Evolutionary conservation across 2,797 vertebrate species (phyloP).

Genomic region (Furcifer pardalis): DNA sequence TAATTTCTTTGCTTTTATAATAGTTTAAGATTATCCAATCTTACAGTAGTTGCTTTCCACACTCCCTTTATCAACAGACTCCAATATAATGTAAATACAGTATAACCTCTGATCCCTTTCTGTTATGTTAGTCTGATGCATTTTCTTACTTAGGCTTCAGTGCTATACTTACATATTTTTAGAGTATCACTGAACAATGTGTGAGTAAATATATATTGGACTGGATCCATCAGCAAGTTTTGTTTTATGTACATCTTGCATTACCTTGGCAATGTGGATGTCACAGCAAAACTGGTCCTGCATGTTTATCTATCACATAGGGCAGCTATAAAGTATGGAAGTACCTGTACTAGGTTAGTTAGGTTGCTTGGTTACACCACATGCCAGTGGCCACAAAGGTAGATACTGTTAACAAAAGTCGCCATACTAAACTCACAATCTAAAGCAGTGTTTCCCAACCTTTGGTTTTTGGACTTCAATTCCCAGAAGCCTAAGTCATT

Average conservation of each 20-base stretch:
- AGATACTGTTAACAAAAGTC: background rate
- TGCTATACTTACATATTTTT: background rate
- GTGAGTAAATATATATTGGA: background rate
- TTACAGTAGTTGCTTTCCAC: too few species aligned
- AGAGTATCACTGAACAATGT: background rate
- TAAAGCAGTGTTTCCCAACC: background rate
- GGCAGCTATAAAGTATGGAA: background rate
- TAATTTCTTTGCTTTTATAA: too few species aligned
- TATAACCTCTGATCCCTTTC: background rate
- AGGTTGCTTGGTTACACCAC: background rate
- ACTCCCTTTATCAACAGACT: too few species aligned
- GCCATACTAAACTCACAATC: background rate
- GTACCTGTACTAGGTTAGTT: too few species aligned
- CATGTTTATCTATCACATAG: background rate
- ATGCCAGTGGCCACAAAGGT: background rate
- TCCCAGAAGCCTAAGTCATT: too few species aligned
- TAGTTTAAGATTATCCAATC: too few species aligned
- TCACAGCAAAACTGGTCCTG: too few species aligned
- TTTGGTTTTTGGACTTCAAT: too few species aligned
- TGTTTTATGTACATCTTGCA: background rate
- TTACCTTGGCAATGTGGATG: background rate
- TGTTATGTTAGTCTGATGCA: background rate
- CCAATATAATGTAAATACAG: too few species aligned
- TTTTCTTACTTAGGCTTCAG: background rate
- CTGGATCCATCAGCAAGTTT: too few species aligned